Percentiles rank a stretch among this genome's conserved stretches.
phyloP scores from a whole-genome alignment of 2,797 vertebrate species.

The Discoglossus pictus region DNA sequence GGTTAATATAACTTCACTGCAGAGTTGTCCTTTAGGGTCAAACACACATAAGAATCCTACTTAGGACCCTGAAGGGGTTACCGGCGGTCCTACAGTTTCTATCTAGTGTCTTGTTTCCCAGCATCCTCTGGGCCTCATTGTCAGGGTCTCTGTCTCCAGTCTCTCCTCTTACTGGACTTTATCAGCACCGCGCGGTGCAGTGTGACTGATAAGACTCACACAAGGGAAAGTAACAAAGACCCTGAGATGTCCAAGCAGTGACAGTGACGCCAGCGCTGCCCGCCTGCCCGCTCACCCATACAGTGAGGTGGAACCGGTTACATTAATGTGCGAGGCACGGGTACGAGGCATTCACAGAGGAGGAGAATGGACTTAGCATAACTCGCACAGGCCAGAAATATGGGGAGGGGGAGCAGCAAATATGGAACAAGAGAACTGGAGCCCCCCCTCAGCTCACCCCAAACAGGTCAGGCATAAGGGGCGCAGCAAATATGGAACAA shows the following conservation, averaged over 20 bases:
- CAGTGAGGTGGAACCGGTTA: slow-evolving; percentile 12
- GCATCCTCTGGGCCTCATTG: slow-evolving; percentile 12
- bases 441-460: too few species aligned
- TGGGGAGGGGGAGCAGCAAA: neutral
- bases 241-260: slow-evolving; percentile 37
- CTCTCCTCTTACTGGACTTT: slow-evolving; percentile 30
- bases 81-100: slow-evolving; percentile 24
- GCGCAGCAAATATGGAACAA: too few species aligned
- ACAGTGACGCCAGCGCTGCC: slow-evolving; percentile 13
- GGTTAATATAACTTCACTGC: too few species aligned
- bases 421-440: slow-evolving; percentile 5
- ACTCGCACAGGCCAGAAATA: slow-evolving; percentile 13
- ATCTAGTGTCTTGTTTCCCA: slow-evolving; percentile 24
- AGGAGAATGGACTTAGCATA: slow-evolving; percentile 45
- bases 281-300: slow-evolving; percentile 20
- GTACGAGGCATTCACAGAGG: slow-evolving; percentile 16
- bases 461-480: too few species aligned
- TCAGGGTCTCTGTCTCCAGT: slow-evolving; percentile 19
- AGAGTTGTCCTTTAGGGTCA: too few species aligned
- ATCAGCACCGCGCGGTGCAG: slow-evolving; percentile 31
- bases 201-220: slow-evolving; percentile 32
- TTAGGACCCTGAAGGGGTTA: too few species aligned
- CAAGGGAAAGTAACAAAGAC: slow-evolving; percentile 29
- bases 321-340: slow-evolving; percentile 17
- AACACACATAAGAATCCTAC: too few species aligned